Conservation (phyloP, 2,888 invertebrate genomes). For the Peribatodes rhomboidaria region DNA sequence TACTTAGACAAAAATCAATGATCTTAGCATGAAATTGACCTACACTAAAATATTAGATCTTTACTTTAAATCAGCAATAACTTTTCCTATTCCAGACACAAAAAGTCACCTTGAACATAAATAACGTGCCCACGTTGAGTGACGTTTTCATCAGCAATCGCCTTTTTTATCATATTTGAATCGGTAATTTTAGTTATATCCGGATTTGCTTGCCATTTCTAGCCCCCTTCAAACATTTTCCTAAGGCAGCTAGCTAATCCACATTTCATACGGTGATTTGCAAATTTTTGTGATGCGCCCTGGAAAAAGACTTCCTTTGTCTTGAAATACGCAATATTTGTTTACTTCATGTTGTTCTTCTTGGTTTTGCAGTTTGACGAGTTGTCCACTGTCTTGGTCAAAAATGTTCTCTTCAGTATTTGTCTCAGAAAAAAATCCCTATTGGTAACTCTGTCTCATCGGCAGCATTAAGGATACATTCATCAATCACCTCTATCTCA, state of each 20-base stretch:
- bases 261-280: conserved; percentile 33
- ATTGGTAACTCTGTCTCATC: conserved; percentile 28
- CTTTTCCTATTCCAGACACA: conserved; percentile 31
- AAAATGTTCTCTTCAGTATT: conserved; percentile 32
- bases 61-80: conserved; percentile 24
- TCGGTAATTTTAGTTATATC: conserved; percentile 33
- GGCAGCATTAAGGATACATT: conserved; percentile 25
- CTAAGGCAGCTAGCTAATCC: conserved; percentile 37
- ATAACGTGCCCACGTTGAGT: conserved; percentile 37
- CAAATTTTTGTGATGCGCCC: conserved; percentile 32
- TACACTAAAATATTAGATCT: conserved; percentile 13
- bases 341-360: conserved; percentile 33
- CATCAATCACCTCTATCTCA: conserved; percentile 25
- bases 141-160: conserved; percentile 38
- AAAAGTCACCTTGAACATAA: conserved; percentile 39
- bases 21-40: conserved; percentile 12
- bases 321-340: conserved; percentile 40
- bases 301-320: conserved; percentile 32
- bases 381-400: conserved; percentile 30
- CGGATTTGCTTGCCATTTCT: conserved; percentile 38
- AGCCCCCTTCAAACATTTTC: conserved; percentile 40
- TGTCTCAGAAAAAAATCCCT: conserved; percentile 27
- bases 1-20: conserved; percentile 10
- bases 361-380: conserved; percentile 19
- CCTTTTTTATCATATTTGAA: conserved; percentile 28